Base-by-base conservation (phyloP, 2,113 vertebrate species). In the Benitochromis conjunctus region DNA sequence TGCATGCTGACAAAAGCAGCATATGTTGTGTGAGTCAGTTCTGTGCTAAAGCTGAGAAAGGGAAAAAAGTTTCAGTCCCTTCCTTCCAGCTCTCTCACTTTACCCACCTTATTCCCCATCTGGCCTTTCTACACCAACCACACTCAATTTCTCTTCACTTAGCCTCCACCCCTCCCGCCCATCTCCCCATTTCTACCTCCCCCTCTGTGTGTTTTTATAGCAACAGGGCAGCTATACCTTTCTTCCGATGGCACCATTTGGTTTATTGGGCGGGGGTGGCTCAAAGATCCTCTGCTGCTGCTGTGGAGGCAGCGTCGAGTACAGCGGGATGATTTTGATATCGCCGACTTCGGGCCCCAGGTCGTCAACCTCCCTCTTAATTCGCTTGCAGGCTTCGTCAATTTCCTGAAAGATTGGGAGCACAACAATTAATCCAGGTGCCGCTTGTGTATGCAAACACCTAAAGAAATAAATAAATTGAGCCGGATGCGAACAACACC, bases 231-330 rank as follows among this genome's bases (percentile, higher is more conserved):
- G 82, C 38, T 54, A 88, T 96, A 99, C 98, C 97, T 99, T 99
- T 90, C 98, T 97, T 95, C 98, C 98, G 81, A 99, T 98, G 91
- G 97, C 98, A 69, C 98, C 98, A 2, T 91, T 99, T 76, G 97
- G 96, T 85, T 99, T 99, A 94, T 97, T 97, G n/a, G 98, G 98
- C 71, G 98, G 98, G 0, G 98, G 98, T 29, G 98, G 97, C 90
- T 99, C 98, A 86, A 99, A 99, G 95, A 99, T 99, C 84, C 98
- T 96, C 86, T 99, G 98, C 85, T 99, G 98, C 62, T 99, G 98
- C 88, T 99, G 98, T 1, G 98, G 98, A 78, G 98, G 98, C 91
- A 99, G 97, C 1, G 98, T 99, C 21, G 98, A 99, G 92, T 99
- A 99, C 56, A 99, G 94, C 0, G 98, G 98, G 96, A 99, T 99